Base-by-base conservation (phyloP, 2,888 invertebrate species). In the Thymelicus acteon region DNA sequence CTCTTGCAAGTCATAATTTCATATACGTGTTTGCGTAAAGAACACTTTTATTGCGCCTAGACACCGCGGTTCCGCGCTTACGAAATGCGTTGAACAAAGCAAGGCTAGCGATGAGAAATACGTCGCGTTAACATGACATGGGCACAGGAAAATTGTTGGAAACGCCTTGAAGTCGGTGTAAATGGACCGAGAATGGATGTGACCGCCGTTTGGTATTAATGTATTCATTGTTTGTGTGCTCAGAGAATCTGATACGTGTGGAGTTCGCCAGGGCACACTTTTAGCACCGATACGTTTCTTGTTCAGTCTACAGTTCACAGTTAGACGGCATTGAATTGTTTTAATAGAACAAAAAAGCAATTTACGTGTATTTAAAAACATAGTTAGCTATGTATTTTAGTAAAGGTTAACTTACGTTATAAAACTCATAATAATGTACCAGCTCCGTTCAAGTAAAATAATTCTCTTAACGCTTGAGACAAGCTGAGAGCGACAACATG, bases 31-130 rank as follows among this genome's bases (percentile, higher is more conserved):
- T 65, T 65, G 64, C 64, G 54, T 65, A 40, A 54, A 65, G 37
- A 39, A 10, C 19, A 52, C 52, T 52, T 64, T 64, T 63, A 49
- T 12, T 52, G 57, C 65, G 65, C 54, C 8, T 54, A 65, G 54
- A 65, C 65, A 65, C 65, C 65, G 54, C 65, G 65, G 49, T 57
- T 65, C 65, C 65, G 65, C 15, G 54, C 54, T 65, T 54, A 44
- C 65, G 65, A 65, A 48, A 63, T 49, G 44, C 13, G 12, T 44
- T 19, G 54, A 57, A 65, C 65, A 65, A 65, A 65, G 65, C 65
- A 65, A 65, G 65, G 65, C 54, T 49, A 15, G 7, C 65, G 54
- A 31, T 44, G 19, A 57, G 54, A 65, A 57, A 44, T 54, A 57
- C 49, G 57, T 57, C 65, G 40, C 24, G 40, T 65, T 57, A 44